These are phyloP conservation scores for Hoplias malabaricus DNA, from an alignment of 2,113 vertebrate genomes.

Conservation along the genomic window DNA sequence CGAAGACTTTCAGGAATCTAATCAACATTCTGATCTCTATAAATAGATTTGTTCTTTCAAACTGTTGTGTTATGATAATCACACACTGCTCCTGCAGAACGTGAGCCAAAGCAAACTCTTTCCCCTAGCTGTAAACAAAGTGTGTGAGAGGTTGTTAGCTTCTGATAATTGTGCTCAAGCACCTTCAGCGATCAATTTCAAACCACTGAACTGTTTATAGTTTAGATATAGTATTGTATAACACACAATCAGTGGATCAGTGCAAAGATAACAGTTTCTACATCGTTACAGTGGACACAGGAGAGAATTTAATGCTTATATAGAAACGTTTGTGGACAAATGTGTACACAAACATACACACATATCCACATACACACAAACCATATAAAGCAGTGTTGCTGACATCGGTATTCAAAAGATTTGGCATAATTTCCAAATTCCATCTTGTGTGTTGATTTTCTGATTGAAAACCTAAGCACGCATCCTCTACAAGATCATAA, in stretches of 20 bases:
- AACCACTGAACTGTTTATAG: constrained; percentile 41
- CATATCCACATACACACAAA: not conserved
- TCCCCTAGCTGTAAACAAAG: constrained; percentile 52
- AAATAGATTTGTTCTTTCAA: constrained; percentile 70
- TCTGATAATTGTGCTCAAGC: constrained; percentile 47
- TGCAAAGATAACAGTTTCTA: not conserved
- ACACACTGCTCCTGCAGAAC: constrained; percentile 55
- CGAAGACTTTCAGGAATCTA: constrained; percentile 49
- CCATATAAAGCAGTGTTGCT: not conserved
- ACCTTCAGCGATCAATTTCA: constrained; percentile 43
- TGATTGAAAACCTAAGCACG: too few species aligned
- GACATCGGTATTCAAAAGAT: too few species aligned
- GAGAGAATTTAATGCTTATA: too few species aligned
- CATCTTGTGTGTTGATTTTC: too few species aligned
- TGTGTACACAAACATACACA: too few species aligned
- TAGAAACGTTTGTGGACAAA: too few species aligned
- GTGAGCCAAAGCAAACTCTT: constrained; percentile 56
- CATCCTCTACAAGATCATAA: too few species aligned
- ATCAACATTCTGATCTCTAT: constrained; percentile 56
- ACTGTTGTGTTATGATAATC: constrained; percentile 64
- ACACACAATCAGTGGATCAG: constrained; percentile 12
- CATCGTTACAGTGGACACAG: too few species aligned
- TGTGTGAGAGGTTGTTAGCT: constrained; percentile 15
- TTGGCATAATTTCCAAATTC: too few species aligned
- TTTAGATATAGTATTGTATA: too few species aligned